phyloP scores from a whole-genome alignment of 1,140 invertebrate species.

The Rhysida immarginata region DNA sequence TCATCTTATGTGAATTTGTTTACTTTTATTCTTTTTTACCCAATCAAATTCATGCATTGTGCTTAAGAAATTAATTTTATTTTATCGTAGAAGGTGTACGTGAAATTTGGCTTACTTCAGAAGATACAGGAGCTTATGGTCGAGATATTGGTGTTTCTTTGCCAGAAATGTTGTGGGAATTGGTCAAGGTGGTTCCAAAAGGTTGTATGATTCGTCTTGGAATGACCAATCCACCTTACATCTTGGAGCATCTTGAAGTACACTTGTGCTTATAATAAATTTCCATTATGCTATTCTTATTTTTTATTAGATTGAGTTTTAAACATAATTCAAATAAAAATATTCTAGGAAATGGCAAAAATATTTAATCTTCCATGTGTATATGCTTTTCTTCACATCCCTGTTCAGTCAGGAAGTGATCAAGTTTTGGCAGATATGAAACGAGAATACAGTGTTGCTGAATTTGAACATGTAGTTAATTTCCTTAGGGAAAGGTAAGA shows the following conservation, averaged over 20 bases:
- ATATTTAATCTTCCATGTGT: slow-evolving; percentile 78
- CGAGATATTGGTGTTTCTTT: slow-evolving; percentile 78
- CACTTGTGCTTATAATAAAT: not conserved
- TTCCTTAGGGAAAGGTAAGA: slow-evolving; percentile 53
- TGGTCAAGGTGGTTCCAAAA: slow-evolving; percentile 82
- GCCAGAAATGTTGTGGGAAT: slow-evolving; percentile 64
- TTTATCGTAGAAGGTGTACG: slow-evolving; percentile 62
- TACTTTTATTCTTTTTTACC: no score
- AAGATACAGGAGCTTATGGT: slow-evolving; percentile 95
- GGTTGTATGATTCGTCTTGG: slow-evolving; percentile 76
- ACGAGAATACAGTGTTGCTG: slow-evolving; percentile 71
- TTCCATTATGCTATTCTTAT: no score
- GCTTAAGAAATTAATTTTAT: no score
- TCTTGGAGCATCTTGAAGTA: slow-evolving; percentile 74
- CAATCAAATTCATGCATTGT: no score
- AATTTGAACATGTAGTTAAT: slow-evolving; percentile 82
- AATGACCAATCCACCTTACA: slow-evolving; percentile 98
- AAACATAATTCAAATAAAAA: not conserved
- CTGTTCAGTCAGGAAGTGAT: slow-evolving; percentile 92
- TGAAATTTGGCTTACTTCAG: slow-evolving; percentile 97
- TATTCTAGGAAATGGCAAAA: slow-evolving; percentile 56
- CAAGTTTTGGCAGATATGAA: slow-evolving; percentile 89
- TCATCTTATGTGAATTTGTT: no score
- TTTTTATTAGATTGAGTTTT: not conserved
- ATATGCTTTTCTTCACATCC: slow-evolving; percentile 90